These are phyloP conservation scores for Equus quagga DNA, from an alignment of 2,113 vertebrate genomes.

Conservation along the genomic window DNA sequence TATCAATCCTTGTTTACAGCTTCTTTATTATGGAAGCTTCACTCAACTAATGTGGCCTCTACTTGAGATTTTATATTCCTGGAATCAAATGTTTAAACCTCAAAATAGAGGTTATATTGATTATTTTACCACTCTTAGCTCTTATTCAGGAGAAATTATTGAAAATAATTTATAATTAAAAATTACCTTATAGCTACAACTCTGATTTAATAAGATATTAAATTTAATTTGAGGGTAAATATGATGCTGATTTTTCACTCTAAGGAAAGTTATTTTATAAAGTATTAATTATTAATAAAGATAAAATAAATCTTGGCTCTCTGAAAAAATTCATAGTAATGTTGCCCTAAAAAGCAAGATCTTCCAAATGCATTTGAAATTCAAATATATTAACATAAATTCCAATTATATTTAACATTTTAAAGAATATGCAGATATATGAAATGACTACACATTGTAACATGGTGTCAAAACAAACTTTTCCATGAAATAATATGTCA, in stretches of 20 bases:
- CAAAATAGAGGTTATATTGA: neutral
- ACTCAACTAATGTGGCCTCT: neutral
- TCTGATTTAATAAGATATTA: neutral
- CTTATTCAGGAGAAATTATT: neutral
- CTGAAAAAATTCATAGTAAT: neutral
- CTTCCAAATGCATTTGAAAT: constrained; percentile 25
- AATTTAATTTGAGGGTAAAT: neutral
- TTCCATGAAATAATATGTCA: neutral
- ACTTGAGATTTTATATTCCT: neutral
- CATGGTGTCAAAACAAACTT: neutral
- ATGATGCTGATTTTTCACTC: neutral
- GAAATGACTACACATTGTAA: neutral
- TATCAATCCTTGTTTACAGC: neutral
- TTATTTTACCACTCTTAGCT: neutral
- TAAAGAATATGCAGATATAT: neutral
- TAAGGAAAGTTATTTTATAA: neutral
- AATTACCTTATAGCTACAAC: neutral
- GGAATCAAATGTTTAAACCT: neutral
- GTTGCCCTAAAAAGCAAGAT: neutral
- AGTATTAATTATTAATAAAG: constrained; percentile 1
- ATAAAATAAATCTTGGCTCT: neutral
- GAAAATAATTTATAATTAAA: constrained; percentile 21
- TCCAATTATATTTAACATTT: neutral
- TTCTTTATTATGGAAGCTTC: neutral
- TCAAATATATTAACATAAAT: constrained; percentile 17